Conservation (phyloP, 2,797 vertebrate genomes). For the Rhadinocentrus ornatus region DNA sequence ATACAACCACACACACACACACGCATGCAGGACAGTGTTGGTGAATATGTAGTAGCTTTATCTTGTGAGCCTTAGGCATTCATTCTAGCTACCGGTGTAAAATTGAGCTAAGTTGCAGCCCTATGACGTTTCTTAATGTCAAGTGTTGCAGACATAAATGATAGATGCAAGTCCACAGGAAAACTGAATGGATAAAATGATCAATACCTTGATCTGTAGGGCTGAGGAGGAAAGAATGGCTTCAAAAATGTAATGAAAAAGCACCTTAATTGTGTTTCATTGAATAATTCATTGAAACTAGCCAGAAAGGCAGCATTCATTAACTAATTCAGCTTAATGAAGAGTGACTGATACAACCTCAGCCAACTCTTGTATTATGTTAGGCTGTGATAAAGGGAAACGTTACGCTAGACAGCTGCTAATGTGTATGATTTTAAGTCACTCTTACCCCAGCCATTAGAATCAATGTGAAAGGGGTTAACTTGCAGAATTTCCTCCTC, state of each 20-base stretch:
- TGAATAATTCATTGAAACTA: not conserved
- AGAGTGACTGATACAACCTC: not conserved
- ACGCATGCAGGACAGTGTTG: not conserved
- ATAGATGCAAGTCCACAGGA: slow-evolving; percentile 8
- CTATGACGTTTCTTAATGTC: slow-evolving; percentile 40
- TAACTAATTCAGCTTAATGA: not conserved
- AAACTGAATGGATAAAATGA: not conserved
- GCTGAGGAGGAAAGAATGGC: slow-evolving; percentile 7
- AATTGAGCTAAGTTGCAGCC: slow-evolving; percentile 53
- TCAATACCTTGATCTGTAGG: slow-evolving; percentile 24
- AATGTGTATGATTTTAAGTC: not conserved
- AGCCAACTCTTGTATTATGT: not conserved
- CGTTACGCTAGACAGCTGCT: not conserved
- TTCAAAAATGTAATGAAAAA: slow-evolving; percentile 15
- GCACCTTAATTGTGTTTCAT: not conserved
- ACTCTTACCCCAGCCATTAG: not conserved
- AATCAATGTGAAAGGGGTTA: slow-evolving; percentile 26
- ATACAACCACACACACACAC: not conserved
- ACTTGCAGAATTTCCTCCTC: slow-evolving; percentile 56
- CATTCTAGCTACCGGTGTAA: slow-evolving; percentile 64
- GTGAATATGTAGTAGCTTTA: slow-evolving; percentile 56
- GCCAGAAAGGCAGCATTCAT: not conserved
- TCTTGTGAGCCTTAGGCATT: slow-evolving; percentile 56
- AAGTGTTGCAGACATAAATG: slow-evolving; percentile 32
- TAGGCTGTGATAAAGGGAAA: not conserved